phyloP scores from a whole-genome alignment of 2,888 invertebrate species.

The Penaeus monodon region DNA sequence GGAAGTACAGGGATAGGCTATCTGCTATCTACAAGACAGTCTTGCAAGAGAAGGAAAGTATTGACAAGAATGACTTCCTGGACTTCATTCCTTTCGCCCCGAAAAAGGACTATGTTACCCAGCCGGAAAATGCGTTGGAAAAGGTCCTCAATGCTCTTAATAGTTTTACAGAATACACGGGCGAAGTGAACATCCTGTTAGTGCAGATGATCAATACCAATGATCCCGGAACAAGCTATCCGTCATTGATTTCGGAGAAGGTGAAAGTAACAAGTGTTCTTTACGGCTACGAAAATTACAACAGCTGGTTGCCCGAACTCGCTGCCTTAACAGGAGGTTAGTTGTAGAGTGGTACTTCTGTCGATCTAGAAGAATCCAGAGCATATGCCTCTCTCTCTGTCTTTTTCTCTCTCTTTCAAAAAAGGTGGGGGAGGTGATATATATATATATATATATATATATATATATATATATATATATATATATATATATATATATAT shows the following conservation, averaged over 20 bases:
- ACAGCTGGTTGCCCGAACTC: constrained; percentile 29
- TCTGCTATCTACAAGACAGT: background rate
- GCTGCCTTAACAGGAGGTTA: constrained; percentile 26
- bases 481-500: no score
- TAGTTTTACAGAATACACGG: constrained; percentile 2
- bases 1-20: background rate
- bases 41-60: background rate
- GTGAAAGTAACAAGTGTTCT: constrained; percentile 31
- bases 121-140: background rate
- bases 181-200: constrained; percentile 32
- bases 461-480: no score
- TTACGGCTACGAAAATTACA: constrained; percentile 15
- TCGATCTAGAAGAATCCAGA: background rate
- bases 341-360: background rate
- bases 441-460: no score
- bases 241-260: background rate
- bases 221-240: background rate
- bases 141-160: background rate
- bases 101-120: background rate
- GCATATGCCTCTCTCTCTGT: no score
- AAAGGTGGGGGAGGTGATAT: no score
- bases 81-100: constrained; percentile 4
- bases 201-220: constrained; percentile 28
- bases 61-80: constrained; percentile 24
- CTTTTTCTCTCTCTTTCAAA: no score